These are phyloP conservation scores for Otolemur garnettii DNA, from an alignment of 2,113 vertebrate species.

Conservation along the genomic window DNA sequence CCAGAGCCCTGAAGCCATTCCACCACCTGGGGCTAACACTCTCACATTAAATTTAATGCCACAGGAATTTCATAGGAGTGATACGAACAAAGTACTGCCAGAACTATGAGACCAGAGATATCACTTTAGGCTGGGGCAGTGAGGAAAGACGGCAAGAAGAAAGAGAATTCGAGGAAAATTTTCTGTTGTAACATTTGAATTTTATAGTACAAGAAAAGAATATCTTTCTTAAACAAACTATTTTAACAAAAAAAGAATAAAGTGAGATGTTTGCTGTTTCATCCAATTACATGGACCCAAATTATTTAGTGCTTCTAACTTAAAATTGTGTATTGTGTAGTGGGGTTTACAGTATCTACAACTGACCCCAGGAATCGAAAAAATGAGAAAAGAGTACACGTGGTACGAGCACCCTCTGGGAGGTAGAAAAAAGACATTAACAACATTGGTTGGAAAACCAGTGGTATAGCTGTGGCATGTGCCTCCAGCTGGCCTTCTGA, in stretches of 20 bases:
- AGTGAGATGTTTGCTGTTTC: background rate
- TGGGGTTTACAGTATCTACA: background rate
- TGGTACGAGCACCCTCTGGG: background rate
- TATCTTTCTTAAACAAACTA: constrained; percentile 6
- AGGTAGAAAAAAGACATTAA: background rate
- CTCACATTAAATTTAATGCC: background rate
- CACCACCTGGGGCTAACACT: background rate
- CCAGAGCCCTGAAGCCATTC: no score
- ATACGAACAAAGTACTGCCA: background rate
- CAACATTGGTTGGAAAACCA: background rate
- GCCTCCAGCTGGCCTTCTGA: background rate
- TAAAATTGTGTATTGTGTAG: background rate
- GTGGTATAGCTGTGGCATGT: no score
- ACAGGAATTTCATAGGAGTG: background rate
- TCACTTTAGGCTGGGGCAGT: background rate
- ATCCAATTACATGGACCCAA: background rate
- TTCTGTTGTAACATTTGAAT: background rate
- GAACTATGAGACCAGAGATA: background rate
- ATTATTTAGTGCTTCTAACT: background rate
- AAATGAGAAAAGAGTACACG: background rate
- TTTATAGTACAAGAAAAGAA: background rate
- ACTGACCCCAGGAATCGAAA: background rate
- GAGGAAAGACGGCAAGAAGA: background rate
- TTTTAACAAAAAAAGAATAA: background rate
- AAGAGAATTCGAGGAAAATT: background rate